Base-by-base conservation (phyloP, 2,888 invertebrate genomes). In the Balanococcus diminutus region DNA sequence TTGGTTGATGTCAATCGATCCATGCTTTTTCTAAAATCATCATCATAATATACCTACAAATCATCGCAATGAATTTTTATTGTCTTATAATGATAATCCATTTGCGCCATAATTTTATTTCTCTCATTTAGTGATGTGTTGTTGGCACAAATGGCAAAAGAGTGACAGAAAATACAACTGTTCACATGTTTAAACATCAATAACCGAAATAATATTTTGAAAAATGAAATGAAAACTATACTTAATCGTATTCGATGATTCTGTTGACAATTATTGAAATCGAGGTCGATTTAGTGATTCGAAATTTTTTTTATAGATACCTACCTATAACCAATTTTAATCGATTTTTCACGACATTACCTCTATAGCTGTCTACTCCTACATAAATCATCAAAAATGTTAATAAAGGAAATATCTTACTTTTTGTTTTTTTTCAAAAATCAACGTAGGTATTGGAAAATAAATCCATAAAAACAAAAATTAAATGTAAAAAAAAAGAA, bases 1-100 rank as follows among this genome's bases (percentile, higher is more conserved):
- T 88, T 95, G 93, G 90, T 96, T 97, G 3, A 95, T 94, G 89
- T 96, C 95, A 90, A 96, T 91, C 0, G 93, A 92, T 90, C 95
- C 96, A 9, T 42, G 42, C 19, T 85, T 85, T 28, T 75, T 31
- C 85, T 85, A 16, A n/a, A 56, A 82, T n/a, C n/a, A n/a, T n/a
- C n/a, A n/a, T n/a, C n/a, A n/a, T n/a, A n/a, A n/a, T n/a, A n/a
- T n/a, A n/a, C n/a, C n/a, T n/a, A n/a, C n/a, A n/a, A n/a, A n/a
- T n/a, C n/a, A n/a, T n/a, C n/a, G n/a, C n/a, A n/a, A n/a, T 19
- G 56, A 36, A 36, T 36, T 36, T 36, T 36, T 8, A 36, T 36
- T 36, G 5, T 8, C 36, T 36, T 36, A 36, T 36, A 6, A 36
- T 4, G 36, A 36, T 36, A 8, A 36, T 36, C 4, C 4, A 36